Conservation (phyloP, 1,140 invertebrate genomes). For the Trypoxylus dichotomus region DNA sequence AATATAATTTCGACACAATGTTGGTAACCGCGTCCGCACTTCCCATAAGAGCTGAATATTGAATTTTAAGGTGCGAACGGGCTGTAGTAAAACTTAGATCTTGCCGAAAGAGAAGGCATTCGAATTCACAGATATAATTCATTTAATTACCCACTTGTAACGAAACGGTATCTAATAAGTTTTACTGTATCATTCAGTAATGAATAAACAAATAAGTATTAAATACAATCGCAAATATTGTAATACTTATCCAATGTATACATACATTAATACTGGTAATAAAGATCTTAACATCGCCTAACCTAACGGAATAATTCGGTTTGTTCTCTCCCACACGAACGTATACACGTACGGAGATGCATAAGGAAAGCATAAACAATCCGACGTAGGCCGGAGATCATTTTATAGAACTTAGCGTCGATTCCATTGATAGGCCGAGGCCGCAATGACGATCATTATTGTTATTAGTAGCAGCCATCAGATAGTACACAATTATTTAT, state of each 20-base stretch:
- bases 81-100: too few species aligned
- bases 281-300: neutral
- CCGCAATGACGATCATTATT: neutral
- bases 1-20: too few species aligned
- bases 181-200: neutral
- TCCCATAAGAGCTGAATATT: neutral
- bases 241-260: neutral
- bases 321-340: too few species aligned
- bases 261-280: neutral
- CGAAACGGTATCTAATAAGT: neutral
- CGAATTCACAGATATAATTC: neutral
- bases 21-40: too few species aligned
- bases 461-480: slow-evolving; percentile 3
- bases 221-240: neutral
- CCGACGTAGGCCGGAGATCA: too few species aligned
- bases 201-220: neutral
- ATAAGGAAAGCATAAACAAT: too few species aligned
- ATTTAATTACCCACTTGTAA: neutral
- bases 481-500: slow-evolving; percentile 46
- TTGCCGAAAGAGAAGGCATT: too few species aligned
- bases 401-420: too few species aligned
- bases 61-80: neutral
- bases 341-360: too few species aligned
- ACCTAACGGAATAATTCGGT: too few species aligned
- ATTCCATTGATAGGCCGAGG: neutral